phyloP scores from a whole-genome alignment of 2,113 vertebrate species.

The Mirounga angustirostris region DNA sequence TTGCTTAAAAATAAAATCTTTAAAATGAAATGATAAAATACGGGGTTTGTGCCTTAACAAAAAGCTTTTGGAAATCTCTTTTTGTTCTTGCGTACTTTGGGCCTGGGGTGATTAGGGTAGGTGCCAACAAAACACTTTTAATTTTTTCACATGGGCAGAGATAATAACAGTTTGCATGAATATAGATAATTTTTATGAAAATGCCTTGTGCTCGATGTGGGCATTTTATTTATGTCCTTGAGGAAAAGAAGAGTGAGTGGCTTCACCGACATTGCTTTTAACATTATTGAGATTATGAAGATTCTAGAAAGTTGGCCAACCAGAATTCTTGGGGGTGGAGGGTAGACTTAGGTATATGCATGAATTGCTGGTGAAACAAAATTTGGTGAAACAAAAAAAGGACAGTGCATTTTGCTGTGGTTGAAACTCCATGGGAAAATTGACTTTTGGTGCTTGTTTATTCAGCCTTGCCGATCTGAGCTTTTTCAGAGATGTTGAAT shows the following conservation, averaged over 20 bases:
- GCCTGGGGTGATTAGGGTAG: background rate
- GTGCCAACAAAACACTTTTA: background rate
- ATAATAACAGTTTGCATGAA: background rate
- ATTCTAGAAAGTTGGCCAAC: constrained; percentile 15
- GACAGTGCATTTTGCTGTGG: constrained; percentile 3
- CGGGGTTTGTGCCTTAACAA: background rate
- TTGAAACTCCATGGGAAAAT: constrained; percentile 37
- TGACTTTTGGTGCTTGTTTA: constrained; percentile 52
- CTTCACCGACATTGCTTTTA: constrained; percentile 25
- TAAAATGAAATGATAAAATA: background rate
- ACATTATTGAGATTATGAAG: background rate
- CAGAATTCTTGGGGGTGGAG: background rate
- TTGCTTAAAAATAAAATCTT: background rate
- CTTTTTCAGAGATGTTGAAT: constrained; percentile 38
- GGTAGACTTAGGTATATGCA: background rate
- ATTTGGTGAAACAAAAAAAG: background rate
- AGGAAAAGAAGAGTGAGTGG: background rate
- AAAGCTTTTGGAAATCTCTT: constrained; percentile 1
- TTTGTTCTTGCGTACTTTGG: background rate
- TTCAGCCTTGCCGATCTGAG: constrained; percentile 3
- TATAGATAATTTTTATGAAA: constrained; percentile 10
- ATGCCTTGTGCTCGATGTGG: background rate
- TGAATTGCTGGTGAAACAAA: constrained; percentile 13
- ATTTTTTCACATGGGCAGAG: background rate
- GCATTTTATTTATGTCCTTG: background rate